These are phyloP conservation scores for Ectropis grisescens DNA, from an alignment of 1,140 invertebrate genomes.

Conservation along the genomic window DNA sequence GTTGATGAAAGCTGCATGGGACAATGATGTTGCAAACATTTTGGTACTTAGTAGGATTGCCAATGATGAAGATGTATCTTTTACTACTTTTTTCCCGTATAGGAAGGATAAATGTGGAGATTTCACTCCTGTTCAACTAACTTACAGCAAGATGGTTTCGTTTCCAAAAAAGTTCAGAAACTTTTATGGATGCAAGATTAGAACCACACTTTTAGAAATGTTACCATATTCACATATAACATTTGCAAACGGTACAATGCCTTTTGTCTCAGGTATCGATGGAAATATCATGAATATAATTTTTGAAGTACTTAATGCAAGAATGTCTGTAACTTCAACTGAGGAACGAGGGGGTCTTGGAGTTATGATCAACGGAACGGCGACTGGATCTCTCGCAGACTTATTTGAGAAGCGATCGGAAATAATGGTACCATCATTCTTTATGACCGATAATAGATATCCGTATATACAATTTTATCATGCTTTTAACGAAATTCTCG, in stretches of 20 bases:
- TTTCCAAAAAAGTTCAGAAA: slow-evolving; percentile 38
- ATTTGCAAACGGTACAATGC: slow-evolving; percentile 14
- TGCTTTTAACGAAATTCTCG: slow-evolving; percentile 14
- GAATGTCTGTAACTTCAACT: slow-evolving; percentile 17
- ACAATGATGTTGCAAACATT: slow-evolving; percentile 26
- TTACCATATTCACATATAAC: slow-evolving; percentile 19
- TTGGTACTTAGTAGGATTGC: slow-evolving; percentile 18
- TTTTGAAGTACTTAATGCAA: slow-evolving; percentile 23
- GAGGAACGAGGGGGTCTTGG: slow-evolving; percentile 7
- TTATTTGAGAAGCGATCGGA: slow-evolving; percentile 23
- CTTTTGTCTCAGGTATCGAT: slow-evolving; percentile 22
- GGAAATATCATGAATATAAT: slow-evolving; percentile 21
- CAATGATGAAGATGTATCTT: slow-evolving; percentile 8
- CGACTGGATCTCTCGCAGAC: slow-evolving; percentile 15
- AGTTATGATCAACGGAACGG: slow-evolving; percentile 11
- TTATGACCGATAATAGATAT: slow-evolving; percentile 19
- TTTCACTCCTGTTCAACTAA: slow-evolving; percentile 15
- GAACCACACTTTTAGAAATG: slow-evolving; percentile 11
- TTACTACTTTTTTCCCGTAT: slow-evolving; percentile 31
- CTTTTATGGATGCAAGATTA: slow-evolving; percentile 32
- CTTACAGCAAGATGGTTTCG: slow-evolving; percentile 4
- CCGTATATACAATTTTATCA: slow-evolving; percentile 17
- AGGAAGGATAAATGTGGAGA: slow-evolving; percentile 22
- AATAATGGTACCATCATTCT: slow-evolving; percentile 18
- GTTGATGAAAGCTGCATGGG: slow-evolving; percentile 22